Conservation (phyloP, 2,113 vertebrate species). For the Pitta sordida region DNA sequence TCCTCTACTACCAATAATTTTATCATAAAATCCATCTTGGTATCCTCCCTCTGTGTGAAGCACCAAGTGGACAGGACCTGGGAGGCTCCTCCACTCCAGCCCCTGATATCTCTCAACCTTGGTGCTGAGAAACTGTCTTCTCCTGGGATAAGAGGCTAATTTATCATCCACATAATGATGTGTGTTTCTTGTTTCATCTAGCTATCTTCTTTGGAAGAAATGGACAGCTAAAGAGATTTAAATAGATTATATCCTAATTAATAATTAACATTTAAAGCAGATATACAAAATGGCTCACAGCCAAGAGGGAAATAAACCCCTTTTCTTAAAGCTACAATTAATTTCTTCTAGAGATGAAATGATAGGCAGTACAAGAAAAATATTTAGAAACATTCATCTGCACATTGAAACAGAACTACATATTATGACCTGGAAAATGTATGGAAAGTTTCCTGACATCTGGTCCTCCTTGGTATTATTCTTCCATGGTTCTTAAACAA, state of each 20-base stretch:
- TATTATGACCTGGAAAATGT: neutral
- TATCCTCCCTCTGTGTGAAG: neutral
- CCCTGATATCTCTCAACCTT: neutral
- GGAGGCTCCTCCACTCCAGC: neutral
- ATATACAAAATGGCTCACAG: slow-evolving; percentile 5
- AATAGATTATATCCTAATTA: slow-evolving; percentile 34
- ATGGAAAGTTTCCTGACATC: neutral
- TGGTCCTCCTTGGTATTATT: neutral
- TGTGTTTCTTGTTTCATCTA: slow-evolving; percentile 16
- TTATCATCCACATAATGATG: slow-evolving; percentile 26
- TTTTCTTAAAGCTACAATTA: slow-evolving; percentile 22
- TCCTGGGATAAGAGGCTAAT: neutral
- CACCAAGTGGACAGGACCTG: neutral
- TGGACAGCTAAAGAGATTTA: slow-evolving; percentile 23
- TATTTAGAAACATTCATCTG: neutral
- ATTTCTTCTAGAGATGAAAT: slow-evolving; percentile 15
- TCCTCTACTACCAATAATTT: neutral
- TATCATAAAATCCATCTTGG: neutral
- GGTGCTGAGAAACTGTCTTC: neutral
- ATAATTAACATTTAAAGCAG: slow-evolving; percentile 51
- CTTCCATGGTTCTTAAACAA: neutral
- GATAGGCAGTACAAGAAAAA: slow-evolving; percentile 15
- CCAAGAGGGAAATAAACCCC: slow-evolving; percentile 26
- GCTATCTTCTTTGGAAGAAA: slow-evolving; percentile 10
- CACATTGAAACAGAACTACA: neutral